Evolutionary conservation across 2,113 vertebrate species (phyloP).

Genomic region (Nycticebus coucang): DNA sequence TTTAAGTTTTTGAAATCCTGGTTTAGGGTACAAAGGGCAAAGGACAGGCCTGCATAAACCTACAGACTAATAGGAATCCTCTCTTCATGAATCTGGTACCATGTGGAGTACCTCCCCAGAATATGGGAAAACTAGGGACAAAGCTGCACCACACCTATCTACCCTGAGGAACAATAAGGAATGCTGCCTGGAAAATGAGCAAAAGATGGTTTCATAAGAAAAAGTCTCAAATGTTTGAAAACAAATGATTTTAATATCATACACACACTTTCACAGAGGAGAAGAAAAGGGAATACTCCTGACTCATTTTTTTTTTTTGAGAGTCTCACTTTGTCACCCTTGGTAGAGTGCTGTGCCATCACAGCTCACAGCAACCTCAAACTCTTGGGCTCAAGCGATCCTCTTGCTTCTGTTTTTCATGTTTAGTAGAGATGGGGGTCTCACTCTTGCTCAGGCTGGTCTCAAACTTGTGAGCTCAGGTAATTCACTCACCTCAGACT

Average conservation of each 20-base stretch:
- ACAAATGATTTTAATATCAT: neutral
- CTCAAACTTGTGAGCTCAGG: too few species aligned
- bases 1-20: neutral
- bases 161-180: neutral
- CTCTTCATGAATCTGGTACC: neutral
- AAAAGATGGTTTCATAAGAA: neutral
- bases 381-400: too few species aligned
- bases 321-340: too few species aligned
- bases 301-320: neutral
- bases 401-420: too few species aligned
- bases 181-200: neutral
- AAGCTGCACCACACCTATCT: neutral
- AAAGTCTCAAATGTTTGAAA: neutral
- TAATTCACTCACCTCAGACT: too few species aligned
- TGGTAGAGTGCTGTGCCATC: too few species aligned
- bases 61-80: neutral
- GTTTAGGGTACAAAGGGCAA: neutral
- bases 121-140: neutral
- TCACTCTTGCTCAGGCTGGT: too few species aligned
- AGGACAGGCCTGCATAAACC: neutral
- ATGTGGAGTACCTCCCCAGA: neutral
- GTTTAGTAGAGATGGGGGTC: too few species aligned
- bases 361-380: too few species aligned
- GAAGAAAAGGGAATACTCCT: neutral
- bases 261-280: neutral